These are phyloP conservation scores for Henicopernis longicauda DNA, from an alignment of 2,113 vertebrate genomes.

Conservation along the genomic window DNA sequence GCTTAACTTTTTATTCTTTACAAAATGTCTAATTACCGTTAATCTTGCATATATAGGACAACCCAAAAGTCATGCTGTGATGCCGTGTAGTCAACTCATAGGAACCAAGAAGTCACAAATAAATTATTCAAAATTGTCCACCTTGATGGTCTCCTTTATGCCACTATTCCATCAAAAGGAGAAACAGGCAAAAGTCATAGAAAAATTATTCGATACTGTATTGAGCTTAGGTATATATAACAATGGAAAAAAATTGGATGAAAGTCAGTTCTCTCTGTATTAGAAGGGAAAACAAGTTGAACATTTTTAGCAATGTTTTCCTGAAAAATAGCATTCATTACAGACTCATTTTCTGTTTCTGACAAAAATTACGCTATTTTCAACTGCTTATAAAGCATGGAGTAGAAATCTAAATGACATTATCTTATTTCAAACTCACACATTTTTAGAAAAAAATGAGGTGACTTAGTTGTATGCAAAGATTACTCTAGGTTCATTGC, in stretches of 20 bases:
- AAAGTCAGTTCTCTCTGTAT: background rate
- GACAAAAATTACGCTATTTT: background rate
- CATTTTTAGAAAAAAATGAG: background rate
- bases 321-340: background rate
- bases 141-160: background rate
- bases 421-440: background rate
- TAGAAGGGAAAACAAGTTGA: background rate
- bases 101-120: background rate
- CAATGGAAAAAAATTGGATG: background rate
- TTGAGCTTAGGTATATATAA: background rate
- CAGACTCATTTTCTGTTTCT: background rate
- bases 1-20: background rate
- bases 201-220: background rate
- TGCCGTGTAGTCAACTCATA: background rate
- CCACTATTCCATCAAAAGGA: background rate
- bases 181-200: background rate
- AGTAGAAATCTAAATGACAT: background rate
- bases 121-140: background rate
- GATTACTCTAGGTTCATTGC: background rate
- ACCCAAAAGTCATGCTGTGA: background rate
- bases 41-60: background rate
- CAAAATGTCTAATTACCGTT: background rate
- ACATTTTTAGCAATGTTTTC: background rate
- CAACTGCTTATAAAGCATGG: background rate
- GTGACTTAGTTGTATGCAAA: background rate